phyloP scores from a whole-genome alignment of 2,888 invertebrate genomes.

The Melanchra persicariae region DNA sequence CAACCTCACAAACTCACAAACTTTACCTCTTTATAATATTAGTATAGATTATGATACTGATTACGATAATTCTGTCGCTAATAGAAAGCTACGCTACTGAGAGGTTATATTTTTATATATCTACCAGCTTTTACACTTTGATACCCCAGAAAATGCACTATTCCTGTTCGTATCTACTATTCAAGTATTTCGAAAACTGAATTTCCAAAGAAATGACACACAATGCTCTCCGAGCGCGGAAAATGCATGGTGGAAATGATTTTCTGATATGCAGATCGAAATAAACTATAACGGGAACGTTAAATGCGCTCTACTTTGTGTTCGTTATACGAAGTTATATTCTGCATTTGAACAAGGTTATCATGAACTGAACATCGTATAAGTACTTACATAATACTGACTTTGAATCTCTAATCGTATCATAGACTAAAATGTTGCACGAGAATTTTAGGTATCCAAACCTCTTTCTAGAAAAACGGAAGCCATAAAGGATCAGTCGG shows the following conservation, averaged over 20 bases:
- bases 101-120: not conserved
- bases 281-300: constrained; percentile 56
- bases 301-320: constrained; percentile 56
- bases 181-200: not conserved
- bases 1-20: no score
- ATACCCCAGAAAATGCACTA: not conserved
- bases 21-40: no score
- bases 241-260: constrained; percentile 48
- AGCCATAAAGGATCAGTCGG: no score
- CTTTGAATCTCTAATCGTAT: not conserved
- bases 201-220: constrained; percentile 19
- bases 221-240: constrained; percentile 5
- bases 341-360: constrained; percentile 42
- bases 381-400: not conserved
- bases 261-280: constrained; percentile 61
- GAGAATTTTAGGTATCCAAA: no score
- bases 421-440: not conserved
- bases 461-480: no score
- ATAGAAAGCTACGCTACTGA: not conserved
- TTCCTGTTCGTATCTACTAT: not conserved
- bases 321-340: constrained; percentile 22
- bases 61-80: not conserved
- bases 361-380: constrained; percentile 23
- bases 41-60: no score
- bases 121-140: not conserved